Base-by-base conservation (phyloP, 2,797 vertebrate genomes). In the Molossus alvarezi region DNA sequence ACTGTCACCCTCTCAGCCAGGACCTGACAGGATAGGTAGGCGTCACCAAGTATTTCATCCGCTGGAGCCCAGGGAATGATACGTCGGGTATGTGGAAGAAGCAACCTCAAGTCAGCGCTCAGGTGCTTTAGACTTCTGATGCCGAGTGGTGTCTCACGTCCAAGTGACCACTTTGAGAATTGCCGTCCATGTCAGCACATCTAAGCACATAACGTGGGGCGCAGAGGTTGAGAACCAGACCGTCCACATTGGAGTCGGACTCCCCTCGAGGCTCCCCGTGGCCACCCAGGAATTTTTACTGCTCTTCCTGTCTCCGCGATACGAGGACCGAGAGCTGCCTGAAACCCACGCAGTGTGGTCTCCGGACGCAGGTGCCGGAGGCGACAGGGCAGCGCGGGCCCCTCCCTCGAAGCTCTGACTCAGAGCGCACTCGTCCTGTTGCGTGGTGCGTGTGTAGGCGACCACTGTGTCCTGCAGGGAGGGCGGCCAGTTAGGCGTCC, bases 361-460 rank as follows among this genome's bases (percentile, higher is more conserved):
- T 62, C 14, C 1, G 55, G 81, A n/a, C 14, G 0, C 41, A 2
- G 14, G 65, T 29, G 21, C 77, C 29, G 2, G 45, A 3, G 17
- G 33, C 14, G 4, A 37, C 1, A 2, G 0, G 45, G 71, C 15
- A 5, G 51, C 57, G 6, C 5, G 1, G 12, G 3, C 7, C 1
- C 14, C 7, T 1, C 5, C 7, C 2, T 45, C 5, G 41, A 45
- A 45, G 65, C 45, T 57, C 18, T 0, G 9, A 18, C 62, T 11
- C 11, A 0, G 33, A 37, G 25, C 5, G 1, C 21, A 0, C 25
- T 21, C 2, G 1, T 2, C 5, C 29, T 25, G 33, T 57, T 45
- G 48, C 23, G 1, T 0, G n/a, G 23, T 4, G 7, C 18, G 18
- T 3, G 1, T 0, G 0, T 33, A 33, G 4, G 11, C 12, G 33